phyloP scores from a whole-genome alignment of 64 coral and sea anemone species.

The Actinia equina region DNA sequence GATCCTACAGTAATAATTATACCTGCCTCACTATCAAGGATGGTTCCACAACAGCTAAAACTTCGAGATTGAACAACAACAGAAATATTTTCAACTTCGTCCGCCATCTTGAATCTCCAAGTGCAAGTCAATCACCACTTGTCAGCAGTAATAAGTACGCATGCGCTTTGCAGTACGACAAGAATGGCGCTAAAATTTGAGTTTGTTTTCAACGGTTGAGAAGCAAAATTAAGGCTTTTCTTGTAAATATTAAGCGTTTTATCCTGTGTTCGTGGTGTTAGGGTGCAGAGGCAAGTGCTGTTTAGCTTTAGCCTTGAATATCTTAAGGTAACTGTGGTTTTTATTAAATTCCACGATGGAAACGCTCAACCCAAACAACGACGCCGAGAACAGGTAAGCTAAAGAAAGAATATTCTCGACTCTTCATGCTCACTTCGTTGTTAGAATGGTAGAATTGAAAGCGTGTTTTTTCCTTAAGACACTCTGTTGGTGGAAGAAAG shows the following conservation, averaged over 20 bases:
- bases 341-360: constrained; percentile 22
- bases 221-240: not conserved
- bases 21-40: constrained; percentile 58
- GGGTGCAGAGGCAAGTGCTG: not conserved
- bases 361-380: not conserved
- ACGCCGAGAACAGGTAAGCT: constrained; percentile 57
- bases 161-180: constrained; percentile 43
- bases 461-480: constrained; percentile 25
- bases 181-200: constrained; percentile 85
- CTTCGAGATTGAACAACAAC: constrained; percentile 44
- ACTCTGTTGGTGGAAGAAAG: constrained; percentile 68
- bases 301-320: not conserved
- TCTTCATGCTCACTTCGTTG: not conserved
- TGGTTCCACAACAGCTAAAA: constrained; percentile 71
- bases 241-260: not conserved
- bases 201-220: constrained; percentile 71
- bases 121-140: not conserved
- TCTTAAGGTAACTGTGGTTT: not conserved
- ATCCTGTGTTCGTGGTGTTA: not conserved
- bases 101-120: constrained; percentile 49
- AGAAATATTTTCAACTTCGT: constrained; percentile 13
- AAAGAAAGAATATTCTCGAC: not conserved
- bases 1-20: constrained; percentile 72
- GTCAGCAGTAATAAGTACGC: not conserved
- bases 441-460: not conserved